A percentile compares a stretch with the other conserved stretches of the same genome.
Conservation (phyloP, 2,888 invertebrate genomes). For the Zygaena filipendulae region DNA sequence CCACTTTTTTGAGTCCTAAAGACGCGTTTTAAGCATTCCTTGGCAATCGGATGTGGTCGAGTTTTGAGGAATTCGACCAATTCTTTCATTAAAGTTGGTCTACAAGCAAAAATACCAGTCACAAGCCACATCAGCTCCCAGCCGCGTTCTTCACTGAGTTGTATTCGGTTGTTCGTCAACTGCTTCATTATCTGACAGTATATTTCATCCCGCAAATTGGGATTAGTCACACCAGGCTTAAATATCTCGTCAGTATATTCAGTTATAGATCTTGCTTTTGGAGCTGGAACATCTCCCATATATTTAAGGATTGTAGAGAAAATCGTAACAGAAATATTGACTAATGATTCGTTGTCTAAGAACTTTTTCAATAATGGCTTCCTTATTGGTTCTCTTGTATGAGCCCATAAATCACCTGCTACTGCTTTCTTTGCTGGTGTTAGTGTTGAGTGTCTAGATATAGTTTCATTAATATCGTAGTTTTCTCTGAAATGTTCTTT, state of each 20-base stretch:
- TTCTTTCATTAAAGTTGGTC: conserved; percentile 79
- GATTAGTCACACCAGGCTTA: conserved; percentile 77
- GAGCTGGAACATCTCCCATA: conserved; percentile 94
- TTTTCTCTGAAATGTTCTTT: conserved; percentile 80
- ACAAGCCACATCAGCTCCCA: conserved; percentile 96
- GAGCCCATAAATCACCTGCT: conserved; percentile 83
- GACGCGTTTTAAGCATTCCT: conserved; percentile 83
- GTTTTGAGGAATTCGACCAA: conserved; percentile 80
- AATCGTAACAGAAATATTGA: conserved; percentile 78
- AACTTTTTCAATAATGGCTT: conserved; percentile 85
- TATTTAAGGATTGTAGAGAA: conserved; percentile 79
- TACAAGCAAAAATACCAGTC: conserved; percentile 87
- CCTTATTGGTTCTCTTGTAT: conserved; percentile 83
- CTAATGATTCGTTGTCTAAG: conserved; percentile 74
- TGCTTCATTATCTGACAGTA: conserved; percentile 97
- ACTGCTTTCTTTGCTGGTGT: conserved; percentile 73
- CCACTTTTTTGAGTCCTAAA: conserved; percentile 82
- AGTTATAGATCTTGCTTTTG: conserved; percentile 77
- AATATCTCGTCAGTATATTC: conserved; percentile 93
- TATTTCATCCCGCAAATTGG: conserved; percentile 86
- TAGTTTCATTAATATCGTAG: conserved; percentile 53
- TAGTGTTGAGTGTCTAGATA: conserved; percentile 72
- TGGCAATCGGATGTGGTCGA: conserved; percentile 78
- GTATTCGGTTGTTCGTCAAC: conserved; percentile 86
- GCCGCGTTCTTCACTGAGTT: conserved; percentile 88